phyloP scores from a whole-genome alignment of 2,888 invertebrate genomes.

The Nudaria mundana region DNA sequence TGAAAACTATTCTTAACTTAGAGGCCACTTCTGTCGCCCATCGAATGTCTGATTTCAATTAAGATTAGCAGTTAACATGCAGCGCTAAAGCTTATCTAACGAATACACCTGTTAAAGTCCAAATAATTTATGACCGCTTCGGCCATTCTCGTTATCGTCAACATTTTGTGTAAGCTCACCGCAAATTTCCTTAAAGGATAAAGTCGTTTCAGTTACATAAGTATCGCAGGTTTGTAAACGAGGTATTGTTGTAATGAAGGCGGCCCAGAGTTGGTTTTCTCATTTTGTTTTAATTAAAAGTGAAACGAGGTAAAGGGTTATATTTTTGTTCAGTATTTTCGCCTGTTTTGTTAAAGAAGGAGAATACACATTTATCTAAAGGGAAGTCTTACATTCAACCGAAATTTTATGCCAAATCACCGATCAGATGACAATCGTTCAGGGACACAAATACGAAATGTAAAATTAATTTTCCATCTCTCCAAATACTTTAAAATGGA shows the following conservation, averaged over 20 bases:
- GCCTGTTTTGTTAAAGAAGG: too few relatives aligned
- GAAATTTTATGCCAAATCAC: too few relatives aligned
- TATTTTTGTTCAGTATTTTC: neutral
- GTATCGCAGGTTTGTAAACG: constrained; percentile 25
- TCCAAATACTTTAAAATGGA: constrained; percentile 1
- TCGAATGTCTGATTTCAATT: constrained; percentile 80
- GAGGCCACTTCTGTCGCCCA: constrained; percentile 69
- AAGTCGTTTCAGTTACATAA: constrained; percentile 20
- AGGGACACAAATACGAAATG: too few relatives aligned
- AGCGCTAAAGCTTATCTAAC: constrained; percentile 74
- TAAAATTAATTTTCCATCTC: neutral
- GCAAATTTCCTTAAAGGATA: constrained; percentile 38
- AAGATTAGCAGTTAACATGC: constrained; percentile 75
- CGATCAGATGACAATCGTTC: too few relatives aligned
- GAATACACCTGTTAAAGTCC: constrained; percentile 76
- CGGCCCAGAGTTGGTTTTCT: constrained; percentile 5
- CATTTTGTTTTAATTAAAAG: constrained; percentile 10
- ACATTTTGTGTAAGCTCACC: constrained; percentile 39
- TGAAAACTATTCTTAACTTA: constrained; percentile 50
- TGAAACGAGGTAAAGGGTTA: constrained; percentile 2
- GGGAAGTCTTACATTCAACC: too few relatives aligned
- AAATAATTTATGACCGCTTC: constrained; percentile 70
- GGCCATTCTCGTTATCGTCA: constrained; percentile 46
- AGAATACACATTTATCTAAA: too few relatives aligned
- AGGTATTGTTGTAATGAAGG: constrained; percentile 26